These are phyloP conservation scores for Myotis davidii DNA, from an alignment of 2,113 vertebrate genomes.

Conservation along the genomic window DNA sequence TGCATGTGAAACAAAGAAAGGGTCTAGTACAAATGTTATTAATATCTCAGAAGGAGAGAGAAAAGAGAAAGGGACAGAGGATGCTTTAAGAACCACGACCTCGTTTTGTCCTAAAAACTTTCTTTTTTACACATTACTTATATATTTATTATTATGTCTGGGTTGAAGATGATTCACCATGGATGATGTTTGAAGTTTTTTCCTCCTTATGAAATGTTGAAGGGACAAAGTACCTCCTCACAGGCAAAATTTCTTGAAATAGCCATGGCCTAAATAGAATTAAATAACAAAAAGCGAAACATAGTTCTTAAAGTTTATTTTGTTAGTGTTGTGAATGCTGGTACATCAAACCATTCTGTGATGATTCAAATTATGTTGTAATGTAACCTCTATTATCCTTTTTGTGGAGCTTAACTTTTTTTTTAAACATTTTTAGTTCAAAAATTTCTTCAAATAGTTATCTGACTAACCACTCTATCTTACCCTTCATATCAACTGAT, in stretches of 20 bases:
- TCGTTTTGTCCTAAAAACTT: not conserved
- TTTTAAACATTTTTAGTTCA: not conserved
- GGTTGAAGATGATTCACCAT: not conserved
- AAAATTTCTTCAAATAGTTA: not conserved
- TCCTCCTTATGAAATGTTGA: not conserved
- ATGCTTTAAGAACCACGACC: not conserved
- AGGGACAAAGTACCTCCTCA: not conserved
- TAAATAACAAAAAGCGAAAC: not conserved
- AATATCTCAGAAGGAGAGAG: not conserved
- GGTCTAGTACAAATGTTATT: not conserved
- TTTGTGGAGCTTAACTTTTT: not conserved
- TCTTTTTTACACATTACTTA: not conserved
- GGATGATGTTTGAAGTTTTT: not conserved
- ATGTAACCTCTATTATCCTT: not conserved
- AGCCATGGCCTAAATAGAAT: not conserved
- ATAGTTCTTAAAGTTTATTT: not conserved
- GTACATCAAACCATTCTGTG: not conserved
- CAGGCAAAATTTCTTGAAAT: not conserved
- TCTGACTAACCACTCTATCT: not conserved
- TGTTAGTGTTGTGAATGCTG: not conserved
- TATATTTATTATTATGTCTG: not conserved
- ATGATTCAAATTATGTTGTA: not conserved
- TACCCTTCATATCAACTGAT: not conserved
- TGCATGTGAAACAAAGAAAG: not conserved
- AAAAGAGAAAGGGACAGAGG: not conserved